Evolutionary conservation across 2,797 vertebrate genomes (phyloP).

Genomic region (Distichodus sexfasciatus): DNA sequence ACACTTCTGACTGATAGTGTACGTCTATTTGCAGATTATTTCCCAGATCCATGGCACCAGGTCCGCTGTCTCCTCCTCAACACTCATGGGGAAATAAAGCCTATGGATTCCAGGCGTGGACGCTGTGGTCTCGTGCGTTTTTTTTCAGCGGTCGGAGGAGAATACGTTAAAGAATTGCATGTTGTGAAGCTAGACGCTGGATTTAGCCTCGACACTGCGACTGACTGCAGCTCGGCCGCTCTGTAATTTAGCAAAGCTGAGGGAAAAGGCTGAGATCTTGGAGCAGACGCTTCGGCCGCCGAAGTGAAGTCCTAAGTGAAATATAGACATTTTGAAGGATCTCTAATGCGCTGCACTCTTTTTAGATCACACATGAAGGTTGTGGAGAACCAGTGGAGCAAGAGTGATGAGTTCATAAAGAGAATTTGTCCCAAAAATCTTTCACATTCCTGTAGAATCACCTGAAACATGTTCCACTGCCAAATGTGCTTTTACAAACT

Average conservation of each 20-base stretch:
- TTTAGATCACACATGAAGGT: not conserved
- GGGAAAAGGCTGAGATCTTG: conserved; percentile 68
- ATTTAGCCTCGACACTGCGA: conserved; percentile 47
- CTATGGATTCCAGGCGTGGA: conserved; percentile 57
- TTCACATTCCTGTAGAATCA: too few species aligned
- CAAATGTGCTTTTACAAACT: too few species aligned
- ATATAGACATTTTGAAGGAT: conserved; percentile 56
- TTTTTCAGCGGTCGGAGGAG: too few species aligned
- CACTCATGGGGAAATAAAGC: too few species aligned
- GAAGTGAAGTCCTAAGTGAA: conserved; percentile 64
- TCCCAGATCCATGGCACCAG: too few species aligned
- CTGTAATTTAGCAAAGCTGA: conserved; percentile 72
- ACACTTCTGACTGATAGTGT: too few species aligned
- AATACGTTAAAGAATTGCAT: conserved; percentile 55
- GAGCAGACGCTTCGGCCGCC: conserved; percentile 64
- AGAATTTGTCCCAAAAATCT: too few species aligned
- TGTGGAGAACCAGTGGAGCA: too few species aligned
- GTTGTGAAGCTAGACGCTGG: conserved; percentile 58
- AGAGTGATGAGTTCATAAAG: too few species aligned
- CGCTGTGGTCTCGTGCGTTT: conserved; percentile 54
- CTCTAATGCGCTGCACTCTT: not conserved
- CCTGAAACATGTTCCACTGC: too few species aligned
- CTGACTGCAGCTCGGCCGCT: conserved; percentile 58
- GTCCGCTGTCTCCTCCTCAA: too few species aligned
- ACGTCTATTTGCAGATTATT: too few species aligned